Conservation (phyloP, 1,140 invertebrate genomes). For the Neuroterus valhalla region DNA sequence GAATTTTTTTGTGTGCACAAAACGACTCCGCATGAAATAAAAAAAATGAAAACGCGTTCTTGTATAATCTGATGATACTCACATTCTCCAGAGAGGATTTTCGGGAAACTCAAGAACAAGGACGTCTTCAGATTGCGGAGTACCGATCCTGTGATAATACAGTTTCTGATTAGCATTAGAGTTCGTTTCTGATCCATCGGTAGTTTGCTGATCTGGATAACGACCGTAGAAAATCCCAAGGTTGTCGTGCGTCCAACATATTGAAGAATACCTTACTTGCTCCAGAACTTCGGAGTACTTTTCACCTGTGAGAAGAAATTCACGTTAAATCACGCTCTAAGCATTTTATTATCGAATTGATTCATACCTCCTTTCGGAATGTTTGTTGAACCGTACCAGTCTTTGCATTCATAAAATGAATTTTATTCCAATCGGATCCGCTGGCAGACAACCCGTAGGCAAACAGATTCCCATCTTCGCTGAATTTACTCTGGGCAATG, state of each 20-base stretch:
- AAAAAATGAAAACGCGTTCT: neutral
- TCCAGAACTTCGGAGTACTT: constrained; percentile 92
- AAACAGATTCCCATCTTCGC: constrained; percentile 92
- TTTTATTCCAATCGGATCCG: constrained; percentile 97
- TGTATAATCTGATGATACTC: constrained; percentile 68
- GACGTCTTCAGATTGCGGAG: constrained; percentile 91
- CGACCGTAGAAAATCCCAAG: constrained; percentile 95
- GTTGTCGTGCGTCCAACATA: constrained; percentile 97
- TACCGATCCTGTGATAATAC: constrained; percentile 93
- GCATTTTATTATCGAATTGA: constrained; percentile 25
- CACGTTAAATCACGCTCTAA: constrained; percentile 16
- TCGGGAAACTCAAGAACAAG: constrained; percentile 93
- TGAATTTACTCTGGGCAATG: constrained; percentile 86
- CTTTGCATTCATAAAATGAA: constrained; percentile 87
- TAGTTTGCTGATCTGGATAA: constrained; percentile 85
- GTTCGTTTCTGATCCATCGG: constrained; percentile 93
- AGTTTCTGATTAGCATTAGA: constrained; percentile 93
- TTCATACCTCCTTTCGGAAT: constrained; percentile 33
- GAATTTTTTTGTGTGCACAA: too few relatives aligned
- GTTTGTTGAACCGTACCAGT: constrained; percentile 76
- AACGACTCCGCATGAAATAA: neutral
- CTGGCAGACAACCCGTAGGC: constrained; percentile 94
- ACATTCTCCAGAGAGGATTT: constrained; percentile 94
- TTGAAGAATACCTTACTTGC: constrained; percentile 92
- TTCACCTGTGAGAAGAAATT: constrained; percentile 77